Evolutionary conservation across 2,888 invertebrate genomes (phyloP).

Genomic region (Suillia variegata): DNA sequence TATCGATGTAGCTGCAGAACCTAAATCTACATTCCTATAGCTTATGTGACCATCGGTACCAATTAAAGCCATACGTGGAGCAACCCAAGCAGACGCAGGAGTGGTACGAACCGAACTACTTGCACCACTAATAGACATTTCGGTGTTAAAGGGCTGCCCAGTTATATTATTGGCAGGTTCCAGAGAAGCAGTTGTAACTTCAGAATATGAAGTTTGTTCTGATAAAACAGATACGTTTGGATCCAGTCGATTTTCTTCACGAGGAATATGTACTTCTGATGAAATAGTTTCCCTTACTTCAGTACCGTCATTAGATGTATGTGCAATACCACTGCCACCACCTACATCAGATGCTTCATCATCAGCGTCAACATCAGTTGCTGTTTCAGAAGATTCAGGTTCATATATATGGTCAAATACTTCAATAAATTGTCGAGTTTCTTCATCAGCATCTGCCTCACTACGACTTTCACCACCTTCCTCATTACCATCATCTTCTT

Average conservation of each 20-base stretch:
- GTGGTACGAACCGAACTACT: slow-evolving; percentile 21
- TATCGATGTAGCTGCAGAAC: slow-evolving; percentile 2
- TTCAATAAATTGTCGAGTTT: slow-evolving; percentile 58
- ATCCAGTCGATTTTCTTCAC: slow-evolving; percentile 13
- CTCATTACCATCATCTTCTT: slow-evolving; percentile 55
- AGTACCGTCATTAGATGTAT: not conserved
- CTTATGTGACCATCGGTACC: slow-evolving; percentile 12
- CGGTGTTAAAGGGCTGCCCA: not conserved
- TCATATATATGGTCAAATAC: slow-evolving; percentile 58
- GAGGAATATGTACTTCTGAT: slow-evolving; percentile 7
- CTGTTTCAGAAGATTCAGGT: slow-evolving; percentile 51
- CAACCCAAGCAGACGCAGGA: slow-evolving; percentile 21
- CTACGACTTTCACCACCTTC: slow-evolving; percentile 61
- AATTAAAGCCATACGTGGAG: slow-evolving; percentile 18
- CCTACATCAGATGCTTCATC: slow-evolving; percentile 37
- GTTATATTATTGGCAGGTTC: not conserved
- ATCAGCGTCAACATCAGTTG: slow-evolving; percentile 48
- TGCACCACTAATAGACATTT: slow-evolving; percentile 13
- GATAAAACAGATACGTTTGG: slow-evolving; percentile 1
- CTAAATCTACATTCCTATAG: slow-evolving; percentile 13
- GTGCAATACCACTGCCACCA: slow-evolving; percentile 3
- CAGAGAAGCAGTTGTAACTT: not conserved
- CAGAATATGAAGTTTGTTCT: not conserved
- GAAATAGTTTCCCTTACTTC: slow-evolving; percentile 8
- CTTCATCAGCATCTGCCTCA: slow-evolving; percentile 60